Evolutionary conservation across 2,888 invertebrate genomes (phyloP).

Genomic region (Ecdyonurus torrentis): DNA sequence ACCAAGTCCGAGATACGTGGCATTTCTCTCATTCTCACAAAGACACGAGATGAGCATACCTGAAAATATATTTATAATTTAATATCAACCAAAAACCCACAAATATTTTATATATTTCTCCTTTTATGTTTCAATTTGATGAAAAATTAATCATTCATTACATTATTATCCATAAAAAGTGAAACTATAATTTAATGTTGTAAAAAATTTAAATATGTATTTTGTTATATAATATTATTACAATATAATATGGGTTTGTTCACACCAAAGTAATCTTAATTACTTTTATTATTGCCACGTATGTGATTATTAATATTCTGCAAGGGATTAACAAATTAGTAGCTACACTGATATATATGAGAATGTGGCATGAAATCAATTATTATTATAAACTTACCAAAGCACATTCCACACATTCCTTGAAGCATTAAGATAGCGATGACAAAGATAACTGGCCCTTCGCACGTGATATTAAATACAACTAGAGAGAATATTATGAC

Average conservation of each 20-base stretch:
- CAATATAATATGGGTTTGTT: too few relatives aligned
- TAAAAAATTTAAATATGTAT: too few relatives aligned
- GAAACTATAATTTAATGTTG: too few relatives aligned
- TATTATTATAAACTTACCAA: constrained; percentile 39
- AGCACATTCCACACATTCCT: constrained; percentile 87
- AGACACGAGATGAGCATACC: constrained; percentile 68
- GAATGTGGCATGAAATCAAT: neutral
- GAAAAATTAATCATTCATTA: too few relatives aligned
- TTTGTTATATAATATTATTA: too few relatives aligned
- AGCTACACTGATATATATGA: neutral
- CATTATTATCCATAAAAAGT: too few relatives aligned
- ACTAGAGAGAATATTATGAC: constrained; percentile 64
- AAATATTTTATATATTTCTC: too few relatives aligned
- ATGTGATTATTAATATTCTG: neutral
- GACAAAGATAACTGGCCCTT: constrained; percentile 59
- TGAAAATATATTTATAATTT: constrained; percentile 19
- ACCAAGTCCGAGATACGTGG: constrained; percentile 70
- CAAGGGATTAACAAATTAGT: too few relatives aligned
- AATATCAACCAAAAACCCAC: too few relatives aligned
- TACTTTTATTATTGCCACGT: neutral
- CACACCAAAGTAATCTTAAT: too few relatives aligned
- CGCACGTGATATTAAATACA: constrained; percentile 58
- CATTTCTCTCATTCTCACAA: constrained; percentile 67
- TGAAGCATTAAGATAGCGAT: constrained; percentile 58
- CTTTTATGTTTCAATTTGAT: too few relatives aligned